Conservation (phyloP, 2,113 vertebrate genomes). For the Phalacrocorax brasilianus region DNA sequence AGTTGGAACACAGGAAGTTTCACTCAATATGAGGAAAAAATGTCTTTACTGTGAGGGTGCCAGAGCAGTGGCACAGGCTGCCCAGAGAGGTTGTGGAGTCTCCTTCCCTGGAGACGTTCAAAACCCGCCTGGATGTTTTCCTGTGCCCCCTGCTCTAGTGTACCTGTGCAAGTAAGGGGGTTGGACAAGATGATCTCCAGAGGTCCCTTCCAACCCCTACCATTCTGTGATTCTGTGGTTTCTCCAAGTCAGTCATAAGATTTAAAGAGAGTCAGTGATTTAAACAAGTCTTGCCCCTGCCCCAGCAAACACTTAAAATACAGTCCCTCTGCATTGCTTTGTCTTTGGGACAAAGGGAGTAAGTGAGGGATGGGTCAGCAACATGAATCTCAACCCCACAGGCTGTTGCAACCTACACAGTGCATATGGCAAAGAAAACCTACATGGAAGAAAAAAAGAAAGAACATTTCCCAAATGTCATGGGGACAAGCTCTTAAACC, state of each 20-base stretch:
- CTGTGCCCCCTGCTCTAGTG: too few species aligned
- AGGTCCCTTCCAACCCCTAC: too few species aligned
- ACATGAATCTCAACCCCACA: not conserved
- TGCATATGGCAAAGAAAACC: not conserved
- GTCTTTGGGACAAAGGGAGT: not conserved
- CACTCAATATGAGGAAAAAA: too few species aligned
- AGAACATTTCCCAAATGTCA: not conserved
- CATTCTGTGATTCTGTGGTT: too few species aligned
- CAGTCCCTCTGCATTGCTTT: not conserved
- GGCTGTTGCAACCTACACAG: not conserved
- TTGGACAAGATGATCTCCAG: too few species aligned
- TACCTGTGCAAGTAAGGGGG: too few species aligned
- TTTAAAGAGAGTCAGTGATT: not conserved
- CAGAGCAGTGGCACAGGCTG: too few species aligned
- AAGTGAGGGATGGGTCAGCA: not conserved
- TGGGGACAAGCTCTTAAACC: not conserved
- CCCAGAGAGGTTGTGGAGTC: too few species aligned
- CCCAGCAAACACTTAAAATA: not conserved
- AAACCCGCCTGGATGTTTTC: too few species aligned
- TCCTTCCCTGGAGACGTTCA: too few species aligned
- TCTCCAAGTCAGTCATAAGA: not conserved
- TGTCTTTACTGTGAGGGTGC: too few species aligned
- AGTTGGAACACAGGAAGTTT: too few species aligned
- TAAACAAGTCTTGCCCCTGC: not conserved
- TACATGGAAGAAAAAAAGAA: not conserved